Evolutionary conservation across 1,140 invertebrate genomes (phyloP), one percentile per base, ranked within the genome.

Genomic region (Globodera ellingtonae): DNA sequence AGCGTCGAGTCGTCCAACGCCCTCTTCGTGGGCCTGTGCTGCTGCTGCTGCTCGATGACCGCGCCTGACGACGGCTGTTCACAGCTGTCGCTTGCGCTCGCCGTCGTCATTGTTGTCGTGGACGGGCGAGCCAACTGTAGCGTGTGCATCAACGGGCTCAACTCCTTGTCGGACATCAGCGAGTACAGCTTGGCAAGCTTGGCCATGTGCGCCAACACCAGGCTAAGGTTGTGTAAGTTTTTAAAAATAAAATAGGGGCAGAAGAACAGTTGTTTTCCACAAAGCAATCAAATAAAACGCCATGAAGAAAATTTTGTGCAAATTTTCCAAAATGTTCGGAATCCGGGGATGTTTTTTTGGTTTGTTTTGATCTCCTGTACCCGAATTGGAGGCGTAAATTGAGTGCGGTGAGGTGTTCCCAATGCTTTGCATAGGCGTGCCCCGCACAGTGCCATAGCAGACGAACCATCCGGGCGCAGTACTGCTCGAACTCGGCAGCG

Each of bases 401-500:
- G 0, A 88, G 76, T 50, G 66, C 50, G 71, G 46, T 72, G 18
- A 88, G 65, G 9, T 83, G 79, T 56, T 88, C 87, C 87, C 87
- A 88, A 75, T 88, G 87, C 76, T 89, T 89, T 9, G 66, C 69
- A 72, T 89, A 88, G 18, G 88, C 66, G 72, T 88, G 87, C 15
- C 87, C 87, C 47, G 83, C 81, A 70, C 88, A 88, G 70, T 88
- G 86, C 87, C 89, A 88, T 9, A 88, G 80, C 9, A 85, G 72
- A 47, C 79, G 65, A 6, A 86, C 67, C 72, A 87, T 82, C 47
- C 81, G 72, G 48, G 80, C 72, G 24, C 82, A 83, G 15, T 83
- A 75, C 50, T 81, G 67, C 50, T 87, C 87, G 75, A 89, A 87
- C 65, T 89, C 81, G 24, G 78, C 65, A 18, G 70, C 65, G 59